phyloP scores from a whole-genome alignment of 2,113 vertebrate genomes.

The Poecile atricapillus region DNA sequence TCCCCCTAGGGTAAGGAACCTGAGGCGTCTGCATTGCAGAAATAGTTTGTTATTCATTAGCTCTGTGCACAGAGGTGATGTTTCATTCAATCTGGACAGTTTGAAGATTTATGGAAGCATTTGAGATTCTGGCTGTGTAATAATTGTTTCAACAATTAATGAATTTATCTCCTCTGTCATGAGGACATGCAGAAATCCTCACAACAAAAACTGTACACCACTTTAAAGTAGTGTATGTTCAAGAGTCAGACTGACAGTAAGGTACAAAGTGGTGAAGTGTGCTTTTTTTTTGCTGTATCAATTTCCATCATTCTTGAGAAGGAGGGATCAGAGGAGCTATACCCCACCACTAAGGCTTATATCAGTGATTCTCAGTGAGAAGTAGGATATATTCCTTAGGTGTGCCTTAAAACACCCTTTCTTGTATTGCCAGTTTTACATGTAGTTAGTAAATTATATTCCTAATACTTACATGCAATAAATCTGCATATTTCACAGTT shows the following conservation, averaged over 20 bases:
- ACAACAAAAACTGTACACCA: background rate
- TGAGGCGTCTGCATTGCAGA: background rate
- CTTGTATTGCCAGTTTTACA: background rate
- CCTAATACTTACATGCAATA: background rate
- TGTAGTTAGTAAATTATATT: background rate
- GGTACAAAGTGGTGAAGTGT: background rate
- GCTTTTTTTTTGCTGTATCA: background rate
- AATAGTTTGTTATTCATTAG: background rate
- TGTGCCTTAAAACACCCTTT: background rate
- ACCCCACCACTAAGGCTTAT: background rate
- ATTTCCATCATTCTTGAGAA: background rate
- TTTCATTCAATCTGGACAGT: background rate
- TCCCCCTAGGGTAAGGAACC: background rate
- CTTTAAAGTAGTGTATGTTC: background rate
- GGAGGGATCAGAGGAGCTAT: background rate
- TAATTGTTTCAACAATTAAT: background rate
- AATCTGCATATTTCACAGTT: background rate
- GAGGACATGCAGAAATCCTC: background rate
- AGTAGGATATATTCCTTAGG: background rate
- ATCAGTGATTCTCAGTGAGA: background rate
- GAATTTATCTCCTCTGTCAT: background rate
- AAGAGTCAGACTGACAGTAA: background rate
- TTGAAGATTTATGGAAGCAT: background rate
- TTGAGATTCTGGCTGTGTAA: background rate
- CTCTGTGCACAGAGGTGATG: background rate